Evolutionary conservation across 2,113 vertebrate genomes (phyloP), one percentile per base, ranked within the genome.

Genomic region (Thunnus thynnus): DNA sequence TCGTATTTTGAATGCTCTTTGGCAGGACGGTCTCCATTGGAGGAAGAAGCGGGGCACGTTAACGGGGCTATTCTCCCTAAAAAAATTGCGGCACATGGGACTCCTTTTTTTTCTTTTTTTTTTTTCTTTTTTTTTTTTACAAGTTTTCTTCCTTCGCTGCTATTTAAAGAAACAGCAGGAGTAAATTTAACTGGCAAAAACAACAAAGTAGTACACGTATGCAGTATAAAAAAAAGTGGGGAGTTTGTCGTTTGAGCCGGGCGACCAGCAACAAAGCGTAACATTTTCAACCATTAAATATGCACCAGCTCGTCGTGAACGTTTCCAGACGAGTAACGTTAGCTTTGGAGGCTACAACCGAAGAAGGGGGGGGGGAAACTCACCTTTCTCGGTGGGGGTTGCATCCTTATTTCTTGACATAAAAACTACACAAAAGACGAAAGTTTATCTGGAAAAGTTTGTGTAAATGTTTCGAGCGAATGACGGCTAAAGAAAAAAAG

Each of bases 371-470:
- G 30, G 54, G 48, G 20, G n/a, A 52, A 75, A 75, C 95, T 95
- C 92, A 98, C 97, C 97, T 97, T 98, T 94, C 97, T 97, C 92
- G 97, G 97, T 80, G 97, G 97, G 86, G 97, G 97, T 93, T 98
- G 97, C 97, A 98, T 98, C 94, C 96, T 94, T 71, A 80, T 66
- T 88, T 72, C 66, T 86, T 83, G 89, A 92, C 91, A 91, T 93
- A 88, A 87, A 93, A 85, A 83, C 78, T 18, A 68, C 11, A 63
- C 47, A 74, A 82, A 88, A 86, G 63, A 41, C 12, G 9, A 79
- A 87, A 85, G 70, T 86, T 83, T 78, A 22, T 60, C 60, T 79
- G 44, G 32, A 72, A 81, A 86, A 86, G 75, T 85, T 74, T 55
- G 20, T 36, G 47, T 17, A 54, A 84, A 61, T 10, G 73, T 30